Evolutionary conservation across 2,113 vertebrate genomes (phyloP), one percentile per base, ranked within the genome.

Genomic region (Thunnus maccoyii): DNA sequence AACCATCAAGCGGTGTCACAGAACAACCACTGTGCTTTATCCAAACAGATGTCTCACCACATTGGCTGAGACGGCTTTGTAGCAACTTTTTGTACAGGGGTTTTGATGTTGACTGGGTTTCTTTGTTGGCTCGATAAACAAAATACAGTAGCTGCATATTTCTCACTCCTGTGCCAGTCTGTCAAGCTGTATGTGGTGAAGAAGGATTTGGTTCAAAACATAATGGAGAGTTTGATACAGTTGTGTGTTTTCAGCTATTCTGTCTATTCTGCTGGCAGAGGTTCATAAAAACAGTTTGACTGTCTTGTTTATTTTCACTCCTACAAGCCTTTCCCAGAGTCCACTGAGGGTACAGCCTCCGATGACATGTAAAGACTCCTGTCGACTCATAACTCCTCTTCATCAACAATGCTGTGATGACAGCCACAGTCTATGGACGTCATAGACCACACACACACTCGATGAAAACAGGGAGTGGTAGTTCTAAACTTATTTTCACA

Each of bases 51-150:
- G 84, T 18, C 27, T 71, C 78, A 3, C 57, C 66, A 30, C 80
- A 50, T 75, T 50, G 62, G 80, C 78, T 60, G 79, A 62, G 63
- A 74, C 63, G 6, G 76, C 77, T 82, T 84, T 76, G 83, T 52
- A 56, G 69, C 44, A 41, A 61, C 67, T 75, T 78, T 22, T 46
- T 62, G 36, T 18, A 6, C 65, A 3, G 63, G 0, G 27, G 32
- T 51, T 75, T 85, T 88, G 63, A 85, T 85, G 80, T 74, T 41
- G 67, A 51, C 64, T 57, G 76, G 22, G 76, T 25, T 66, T 85
- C 86, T 91, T 86, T 91, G 90, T 83, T 46, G 78, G 36, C 76
- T 66, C 56, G 22, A 70, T 76, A 76, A 87, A 86, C 65, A 72
- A 85, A 86, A 78, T 67, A 75, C 84, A 84, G 76, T 51, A 44